Base-by-base conservation (phyloP, 2,797 vertebrate species). In the Sardinella longiceps region DNA sequence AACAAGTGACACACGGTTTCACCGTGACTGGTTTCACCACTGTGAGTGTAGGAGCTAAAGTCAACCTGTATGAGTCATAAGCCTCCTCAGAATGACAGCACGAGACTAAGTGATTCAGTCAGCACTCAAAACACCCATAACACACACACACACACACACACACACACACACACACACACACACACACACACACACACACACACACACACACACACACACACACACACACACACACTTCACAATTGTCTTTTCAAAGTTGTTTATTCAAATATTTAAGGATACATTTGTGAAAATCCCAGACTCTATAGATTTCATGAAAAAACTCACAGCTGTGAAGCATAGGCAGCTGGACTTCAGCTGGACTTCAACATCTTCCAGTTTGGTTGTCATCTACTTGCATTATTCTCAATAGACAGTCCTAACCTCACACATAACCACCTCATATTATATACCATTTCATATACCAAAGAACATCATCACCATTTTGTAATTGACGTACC, bases 261-360 rank as follows among this genome's bases (percentile, higher is more conserved):
- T 77, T 77, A 77, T 43, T 43, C 37, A 39, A 39, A 20, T 77
- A 43, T 77, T 77, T 23, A 23, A 43, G 33, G 6, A 77, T 77
- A 77, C 70, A 77, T 77, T 77, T 43, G 37, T 77, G 37, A 43
- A 77, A 77, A 77, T 77, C 70, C 70, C 70, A 66, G 28, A 77
- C 70, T 43, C 33, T 37, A 18, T 43, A 77, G 20, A 39, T 43
- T 43, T 43, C 37, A 39, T 43, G 39, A 43, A 43, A 43, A 77
- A 74, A 74, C 66, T 74, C 30, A 74, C 33, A 74, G 66, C 66
- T 74, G 66, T 74, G 66, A 30, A 74, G 39, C 37, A 74, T 43
- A 77, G 9, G 23, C 70, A 77, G 70, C 70, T 77, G 39, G 6
- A 77, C 9, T 77, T 77, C 70, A 77, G 70, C 70, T 77, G 39